These are phyloP conservation scores for Malurus elegans DNA, from an alignment of 2,113 vertebrate species.

Conservation along the genomic window DNA sequence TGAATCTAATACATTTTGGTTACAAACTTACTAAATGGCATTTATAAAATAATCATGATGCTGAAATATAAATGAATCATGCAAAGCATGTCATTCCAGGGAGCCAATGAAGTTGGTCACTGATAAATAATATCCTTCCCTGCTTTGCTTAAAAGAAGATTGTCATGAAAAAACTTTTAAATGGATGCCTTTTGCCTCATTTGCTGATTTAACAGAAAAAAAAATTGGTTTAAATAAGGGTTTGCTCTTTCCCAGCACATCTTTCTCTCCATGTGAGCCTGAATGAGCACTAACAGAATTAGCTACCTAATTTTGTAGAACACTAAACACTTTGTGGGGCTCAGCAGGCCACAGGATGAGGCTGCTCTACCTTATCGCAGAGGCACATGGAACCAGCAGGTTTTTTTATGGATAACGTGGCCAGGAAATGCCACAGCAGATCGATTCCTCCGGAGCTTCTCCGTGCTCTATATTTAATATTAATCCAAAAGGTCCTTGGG, in stretches of 20 bases:
- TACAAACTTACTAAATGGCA: slow-evolving; percentile 68
- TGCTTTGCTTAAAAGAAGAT: slow-evolving; percentile 61
- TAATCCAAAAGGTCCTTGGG: not conserved
- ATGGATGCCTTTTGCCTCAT: not conserved
- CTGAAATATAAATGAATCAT: slow-evolving; percentile 77
- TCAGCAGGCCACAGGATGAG: slow-evolving; percentile 9
- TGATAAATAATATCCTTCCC: slow-evolving; percentile 47
- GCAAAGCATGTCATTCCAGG: slow-evolving; percentile 68
- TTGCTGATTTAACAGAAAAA: not conserved
- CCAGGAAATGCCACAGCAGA: not conserved
- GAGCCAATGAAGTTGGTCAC: slow-evolving; percentile 56
- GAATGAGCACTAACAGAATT: not conserved
- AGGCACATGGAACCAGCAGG: not conserved
- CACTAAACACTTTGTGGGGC: not conserved
- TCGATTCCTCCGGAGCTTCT: not conserved
- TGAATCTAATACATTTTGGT: slow-evolving; percentile 67
- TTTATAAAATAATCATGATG: slow-evolving; percentile 82
- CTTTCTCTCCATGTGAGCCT: not conserved
- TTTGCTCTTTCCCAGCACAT: not conserved
- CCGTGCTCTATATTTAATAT: not conserved
- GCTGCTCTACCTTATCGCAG: not conserved
- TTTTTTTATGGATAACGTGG: not conserved
- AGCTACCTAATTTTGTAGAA: not conserved
- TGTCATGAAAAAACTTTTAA: not conserved
- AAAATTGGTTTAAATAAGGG: slow-evolving; percentile 4